A percentile compares a stretch with the other conserved stretches of the same genome.
phyloP scores from a whole-genome alignment of 2,797 vertebrate genomes.

The Urocyon cinereoargenteus region DNA sequence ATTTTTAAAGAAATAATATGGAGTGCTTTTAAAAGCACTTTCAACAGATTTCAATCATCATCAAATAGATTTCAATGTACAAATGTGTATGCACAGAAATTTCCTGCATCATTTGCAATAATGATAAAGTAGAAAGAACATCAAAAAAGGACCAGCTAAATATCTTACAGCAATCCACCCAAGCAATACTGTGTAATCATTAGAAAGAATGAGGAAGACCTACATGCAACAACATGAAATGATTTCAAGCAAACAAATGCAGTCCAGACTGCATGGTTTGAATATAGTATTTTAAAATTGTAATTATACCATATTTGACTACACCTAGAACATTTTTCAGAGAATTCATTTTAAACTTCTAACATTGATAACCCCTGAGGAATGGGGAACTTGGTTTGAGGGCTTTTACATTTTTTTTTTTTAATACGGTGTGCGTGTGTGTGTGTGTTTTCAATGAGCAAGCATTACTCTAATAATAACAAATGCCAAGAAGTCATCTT shows the following conservation, averaged over 20 bases:
- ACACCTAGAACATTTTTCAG: background rate
- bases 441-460: background rate
- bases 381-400: background rate
- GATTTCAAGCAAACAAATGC: background rate
- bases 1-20: slow-evolving; percentile 22
- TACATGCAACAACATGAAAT: background rate
- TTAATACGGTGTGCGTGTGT: background rate
- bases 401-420: background rate
- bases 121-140: background rate
- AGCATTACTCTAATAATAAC: slow-evolving; percentile 10
- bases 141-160: background rate
- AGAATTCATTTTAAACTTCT: background rate
- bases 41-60: background rate
- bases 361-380: background rate
- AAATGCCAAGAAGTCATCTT: background rate
- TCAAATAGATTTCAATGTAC: background rate
- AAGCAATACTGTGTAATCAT: background rate
- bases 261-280: background rate
- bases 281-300: background rate
- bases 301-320: background rate
- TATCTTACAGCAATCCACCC: background rate
- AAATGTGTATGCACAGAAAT: background rate
- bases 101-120: slow-evolving; percentile 15
- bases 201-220: background rate
- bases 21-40: background rate